Base-by-base conservation (phyloP, 2,113 vertebrate genomes). In the Rhizomys pruinosus region DNA sequence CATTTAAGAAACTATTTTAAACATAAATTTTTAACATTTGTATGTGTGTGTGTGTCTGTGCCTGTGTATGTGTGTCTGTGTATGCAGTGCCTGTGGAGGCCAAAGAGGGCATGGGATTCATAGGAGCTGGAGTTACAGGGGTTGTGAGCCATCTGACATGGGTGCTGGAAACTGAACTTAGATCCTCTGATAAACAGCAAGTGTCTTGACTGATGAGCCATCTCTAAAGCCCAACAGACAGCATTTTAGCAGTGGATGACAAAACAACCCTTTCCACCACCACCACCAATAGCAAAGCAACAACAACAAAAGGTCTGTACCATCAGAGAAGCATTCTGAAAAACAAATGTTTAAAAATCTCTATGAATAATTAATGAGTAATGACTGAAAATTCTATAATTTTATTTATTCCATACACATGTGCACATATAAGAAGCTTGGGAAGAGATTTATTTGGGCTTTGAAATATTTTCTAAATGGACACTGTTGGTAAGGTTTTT, bases 281-380 rank as follows among this genome's bases (percentile, higher is more conserved):
- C 47, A 64, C 23, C 8, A 64, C 63, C 10, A 78, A 78, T 44
- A 39, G 5, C 39, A 90, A 47, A 64, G 34, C 5, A 57, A 16
- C 39, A 5, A 71, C 11, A 59, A 57, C 52, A 47, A 78, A 44
- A 64, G 74, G 74, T 77, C 57, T 25, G 57, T 63, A 22, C 80
- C 57, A 78, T 8, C 47, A 73, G 87, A 91, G n/a, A 95, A 42
- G 63, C 15, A 66, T 91, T 95, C 72, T 87, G 42, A 82, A 94
- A 96, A 91, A 19, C 20, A 69, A 64, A 94, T 91, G 71, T 91
- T 89, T 84, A 39, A 76, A 93, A 94, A 93, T 3, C 73, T 94
- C 82, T 32, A 0, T 84, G 92, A 89, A 92, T 92, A 90, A 92
- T 94, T 92, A 92, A 94, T 90, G 89, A 94, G 76, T 77, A 84